Base-by-base conservation (phyloP, 2,888 invertebrate species). In the Eupithecia dodoneata region DNA sequence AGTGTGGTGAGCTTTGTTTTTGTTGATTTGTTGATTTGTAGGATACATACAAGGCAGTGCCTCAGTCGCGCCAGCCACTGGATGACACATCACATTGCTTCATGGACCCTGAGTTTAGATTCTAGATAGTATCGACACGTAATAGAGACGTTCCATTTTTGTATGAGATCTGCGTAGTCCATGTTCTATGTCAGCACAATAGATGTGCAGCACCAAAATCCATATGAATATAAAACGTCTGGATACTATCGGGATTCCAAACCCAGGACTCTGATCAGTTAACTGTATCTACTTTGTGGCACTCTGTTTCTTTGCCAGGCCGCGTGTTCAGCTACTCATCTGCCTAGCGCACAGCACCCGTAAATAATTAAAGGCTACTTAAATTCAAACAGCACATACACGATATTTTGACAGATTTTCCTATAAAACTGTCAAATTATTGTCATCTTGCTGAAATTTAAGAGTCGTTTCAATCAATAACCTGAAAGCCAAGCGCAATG, bases 361-460 rank as follows among this genome's bases (percentile, higher is more conserved):
- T 15, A 15, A 52, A 15, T 49, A 52, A 3, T 2, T n/a, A 55
- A 15, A 15, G 7, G 49, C 55, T 52, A 52, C 52, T 52, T 15
- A 52, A 52, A 49, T 49, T n/a, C 18, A 7, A 55, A 55, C 55
- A 55, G 3, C 7, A 2, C 52, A 7, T 9, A 59, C 18, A 59
- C 59, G 18, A 59, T 59, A n/a, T 59, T 55, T 18, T 59, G 59
- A 59, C 59, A 18, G 18, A 59, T 59, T 59, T 59, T 59, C 18
- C 9, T 59, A 59, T 0, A 59, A 59, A 59, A 59, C 59, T 59
- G 59, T 59, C 59, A 59, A 59, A 59, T 18, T 59, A 52, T 59
- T 59, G 59, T 59, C 59, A n/a, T 18, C 10, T 63, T 63, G 63
- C 63, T 30, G 63, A 63, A 63, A 63, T 63, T 12, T n/a, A 59